Base-by-base conservation (phyloP, 2,797 vertebrate genomes). In the Phylloscopus collybita region DNA sequence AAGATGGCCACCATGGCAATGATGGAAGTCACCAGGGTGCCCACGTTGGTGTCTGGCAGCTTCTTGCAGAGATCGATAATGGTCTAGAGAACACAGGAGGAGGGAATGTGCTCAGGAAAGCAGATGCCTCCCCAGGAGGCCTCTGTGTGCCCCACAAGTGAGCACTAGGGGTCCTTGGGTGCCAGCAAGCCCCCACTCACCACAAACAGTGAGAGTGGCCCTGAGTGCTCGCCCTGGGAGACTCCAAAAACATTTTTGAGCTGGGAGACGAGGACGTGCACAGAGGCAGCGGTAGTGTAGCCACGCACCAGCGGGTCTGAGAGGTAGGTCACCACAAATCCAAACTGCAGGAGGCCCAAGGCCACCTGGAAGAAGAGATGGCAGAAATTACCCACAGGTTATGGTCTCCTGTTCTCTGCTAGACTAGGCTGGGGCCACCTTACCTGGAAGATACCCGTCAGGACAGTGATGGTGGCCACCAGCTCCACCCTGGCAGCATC, bases 321-420 rank as follows among this genome's bases (percentile, higher is more conserved):
- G 69, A 99, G 98, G 94, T 99, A 99, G n/a, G 98, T 99, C 96
- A 99, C 99, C 95, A 99, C 98, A 0, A 99, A 99, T 45, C 99
- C 99, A 6, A 99, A 99, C 88, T 98, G 98, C 66, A 99, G 97
- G 66, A 99, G 80, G 18, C 99, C 99, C 27, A 99, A 97, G 27
- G 98, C 93, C 36, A 99, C 95, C 99, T 99, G 87, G 32, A 91
- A 86, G n/a, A 26, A 88, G 27, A 88, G 20, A 54, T 6, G 9
- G 42, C 51, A 85, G 61, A 57, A 88, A 53, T 59, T 14, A 61
- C 26, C 42, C 16, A 16, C 19, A 51, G 60, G 25, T 69, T 30
- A 2, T 0, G 0, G 69, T 22, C 8, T 27, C 32, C 29, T 1
- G 1, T 56, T 64, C 32, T 36, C 38, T 70, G 62, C 25, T 16